Evolutionary conservation across 2,113 vertebrate species (phyloP), one percentile per base, ranked within the genome.

Genomic region (Ptyas mucosa): DNA sequence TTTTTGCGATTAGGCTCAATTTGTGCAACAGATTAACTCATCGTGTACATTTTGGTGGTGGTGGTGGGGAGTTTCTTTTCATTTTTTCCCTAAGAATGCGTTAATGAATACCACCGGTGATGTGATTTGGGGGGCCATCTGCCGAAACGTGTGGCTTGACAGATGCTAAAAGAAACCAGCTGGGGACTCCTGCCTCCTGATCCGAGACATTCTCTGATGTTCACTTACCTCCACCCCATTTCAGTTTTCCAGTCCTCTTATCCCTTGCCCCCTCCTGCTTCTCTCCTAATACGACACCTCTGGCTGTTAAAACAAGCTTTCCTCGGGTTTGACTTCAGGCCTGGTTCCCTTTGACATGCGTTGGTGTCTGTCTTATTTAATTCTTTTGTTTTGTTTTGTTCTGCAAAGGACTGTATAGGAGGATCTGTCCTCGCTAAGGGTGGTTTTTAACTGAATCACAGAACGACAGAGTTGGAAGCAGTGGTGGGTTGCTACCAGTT

Each of bases 11-110:
- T 81, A 26, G 85, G 86, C 2, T 29, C 0, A 23, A 29, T 93
- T 90, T 91, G 69, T 91, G 91, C 88, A 93, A 91, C 94, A 92
- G 90, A 92, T 95, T 87, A 91, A 89, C 58, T 95, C 57, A n/a
- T 95, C 54, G 3, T 0, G 0, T 4, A 90, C 18, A 1, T 0
- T 94, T 55, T 64, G 52, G 21, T 21, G 53, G 57, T 64, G 52
- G 21, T 21, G 53, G 57, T 88, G 93, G 92, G 61, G 92, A 89
- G 49, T 75, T 94, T 94, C 54, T 5, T 0, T 96, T 89, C 18
- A 43, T 81, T 39, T 81, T 20, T 20, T 15, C 94, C 88, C 94
- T 75, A 90, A 93, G 92, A 94, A 92, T 91, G 46, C 9, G 9
- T 34, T 64, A 94, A 90, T 94, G 90, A 94, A 64, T 92, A 93